Evolutionary conservation across 2,888 invertebrate species (phyloP).

Genomic region (Conchocele bisecta): DNA sequence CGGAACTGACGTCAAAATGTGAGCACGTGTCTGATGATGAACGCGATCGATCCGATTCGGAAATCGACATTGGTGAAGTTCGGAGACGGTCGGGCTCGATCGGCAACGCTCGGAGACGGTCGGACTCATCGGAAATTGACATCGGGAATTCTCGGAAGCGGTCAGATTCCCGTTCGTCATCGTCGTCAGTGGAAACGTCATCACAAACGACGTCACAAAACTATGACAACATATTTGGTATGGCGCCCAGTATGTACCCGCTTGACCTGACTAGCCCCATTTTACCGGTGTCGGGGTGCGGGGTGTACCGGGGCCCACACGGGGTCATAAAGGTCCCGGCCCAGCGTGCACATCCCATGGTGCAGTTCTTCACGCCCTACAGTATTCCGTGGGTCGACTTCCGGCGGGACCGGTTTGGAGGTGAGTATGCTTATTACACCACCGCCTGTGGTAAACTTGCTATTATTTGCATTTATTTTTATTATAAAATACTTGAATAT

Average conservation of each 20-base stretch:
- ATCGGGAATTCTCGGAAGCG: too few species aligned
- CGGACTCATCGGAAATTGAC: too few species aligned
- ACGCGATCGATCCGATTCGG: constrained; percentile 12
- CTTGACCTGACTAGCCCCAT: constrained; percentile 42
- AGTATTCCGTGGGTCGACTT: constrained; percentile 79
- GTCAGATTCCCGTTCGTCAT: constrained; percentile 38
- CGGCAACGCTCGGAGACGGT: too few species aligned
- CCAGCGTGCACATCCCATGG: constrained; percentile 70
- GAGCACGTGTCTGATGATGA: constrained; percentile 43
- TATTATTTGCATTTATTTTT: neutral
- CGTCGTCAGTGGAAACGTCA: constrained; percentile 37
- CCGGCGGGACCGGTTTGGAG: constrained; percentile 77
- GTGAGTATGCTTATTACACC: constrained; percentile 60
- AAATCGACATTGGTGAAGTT: neutral
- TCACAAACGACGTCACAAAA: constrained; percentile 47
- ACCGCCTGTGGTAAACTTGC: neutral
- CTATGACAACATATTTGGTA: constrained; percentile 40
- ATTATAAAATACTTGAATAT: too few species aligned
- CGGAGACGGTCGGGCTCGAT: too few species aligned
- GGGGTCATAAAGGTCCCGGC: constrained; percentile 70
- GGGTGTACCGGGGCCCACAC: constrained; percentile 56
- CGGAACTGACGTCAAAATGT: constrained; percentile 20
- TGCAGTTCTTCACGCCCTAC: constrained; percentile 67
- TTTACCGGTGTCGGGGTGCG: constrained; percentile 47
- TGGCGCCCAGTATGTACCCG: constrained; percentile 38